Percentiles rank a stretch among this genome's conserved stretches.
phyloP scores from a whole-genome alignment of 1,140 invertebrate genomes.

The Drosophila hydei region DNA sequence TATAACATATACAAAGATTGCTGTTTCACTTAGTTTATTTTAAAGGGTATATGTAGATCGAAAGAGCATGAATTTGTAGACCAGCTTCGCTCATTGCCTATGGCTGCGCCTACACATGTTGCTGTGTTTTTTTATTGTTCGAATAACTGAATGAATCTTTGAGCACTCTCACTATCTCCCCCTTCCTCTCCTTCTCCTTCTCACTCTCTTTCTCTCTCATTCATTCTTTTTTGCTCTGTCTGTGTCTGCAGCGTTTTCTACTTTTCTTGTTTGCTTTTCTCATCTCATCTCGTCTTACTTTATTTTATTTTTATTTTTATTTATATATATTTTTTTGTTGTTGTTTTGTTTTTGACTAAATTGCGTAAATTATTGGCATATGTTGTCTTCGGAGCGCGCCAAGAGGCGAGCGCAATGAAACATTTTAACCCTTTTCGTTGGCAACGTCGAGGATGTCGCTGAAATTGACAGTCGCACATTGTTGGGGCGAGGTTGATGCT shows the following conservation, averaged over 20 bases:
- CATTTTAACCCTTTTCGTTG: constrained; percentile 74
- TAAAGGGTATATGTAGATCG: constrained; percentile 5
- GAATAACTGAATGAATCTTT: constrained; percentile 38
- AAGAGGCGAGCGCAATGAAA: constrained; percentile 63
- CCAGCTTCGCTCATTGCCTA: constrained; percentile 26
- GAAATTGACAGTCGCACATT: constrained; percentile 65
- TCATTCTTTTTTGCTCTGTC: constrained; percentile 19
- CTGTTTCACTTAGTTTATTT: no score
- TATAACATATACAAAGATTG: no score
- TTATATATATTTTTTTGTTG: constrained; percentile 16
- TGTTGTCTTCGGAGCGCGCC: constrained; percentile 64
- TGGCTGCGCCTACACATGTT: constrained; percentile 44
- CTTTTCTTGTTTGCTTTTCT: constrained; percentile 11
- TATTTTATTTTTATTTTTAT: constrained; percentile 32
- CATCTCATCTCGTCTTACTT: constrained; percentile 7
- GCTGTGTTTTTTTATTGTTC: constrained; percentile 6
- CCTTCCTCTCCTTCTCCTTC: background rate
- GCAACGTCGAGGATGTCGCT: constrained; percentile 59
- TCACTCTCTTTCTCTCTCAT: background rate
- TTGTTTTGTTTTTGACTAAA: constrained; percentile 59
- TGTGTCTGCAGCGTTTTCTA: constrained; percentile 10
- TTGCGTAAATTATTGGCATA: constrained; percentile 79
- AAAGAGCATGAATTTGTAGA: background rate
- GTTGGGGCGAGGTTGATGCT: constrained; percentile 42
- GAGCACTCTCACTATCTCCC: background rate